Evolutionary conservation across 1,140 invertebrate species (phyloP).

Genomic region (Pseudobourletiella spinata): DNA sequence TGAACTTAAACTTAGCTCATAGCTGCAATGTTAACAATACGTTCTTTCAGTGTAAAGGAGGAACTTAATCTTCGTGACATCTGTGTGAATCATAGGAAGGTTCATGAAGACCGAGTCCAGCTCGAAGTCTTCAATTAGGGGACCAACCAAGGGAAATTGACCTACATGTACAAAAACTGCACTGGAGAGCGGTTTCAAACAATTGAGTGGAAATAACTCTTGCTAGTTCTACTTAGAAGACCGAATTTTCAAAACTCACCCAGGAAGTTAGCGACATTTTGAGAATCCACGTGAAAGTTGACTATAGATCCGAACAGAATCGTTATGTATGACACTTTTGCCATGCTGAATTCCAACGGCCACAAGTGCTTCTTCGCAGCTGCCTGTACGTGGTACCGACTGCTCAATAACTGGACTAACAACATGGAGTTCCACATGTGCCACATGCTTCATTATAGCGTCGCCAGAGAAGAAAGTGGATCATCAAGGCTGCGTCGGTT

Average conservation of each 20-base stretch:
- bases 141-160: background rate
- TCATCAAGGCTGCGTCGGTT: no score
- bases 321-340: background rate
- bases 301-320: background rate
- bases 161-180: background rate
- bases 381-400: no score
- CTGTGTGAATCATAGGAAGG: conserved; percentile 14
- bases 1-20: no score
- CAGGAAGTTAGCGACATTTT: conserved; percentile 12
- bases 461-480: no score
- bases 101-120: conserved; percentile 9
- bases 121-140: conserved; percentile 48
- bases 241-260: background rate
- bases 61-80: conserved; percentile 22
- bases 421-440: no score
- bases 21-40: no score
- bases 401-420: no score
- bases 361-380: no score
- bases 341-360: no score
- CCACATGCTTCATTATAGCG: no score
- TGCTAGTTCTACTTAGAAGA: background rate
- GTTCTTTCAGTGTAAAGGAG: conserved; percentile 9
- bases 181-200: no score
- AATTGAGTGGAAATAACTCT: background rate
- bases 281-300: conserved; percentile 7